phyloP scores from a whole-genome alignment of 2,888 invertebrate species.

The Eupithecia inturbata region DNA sequence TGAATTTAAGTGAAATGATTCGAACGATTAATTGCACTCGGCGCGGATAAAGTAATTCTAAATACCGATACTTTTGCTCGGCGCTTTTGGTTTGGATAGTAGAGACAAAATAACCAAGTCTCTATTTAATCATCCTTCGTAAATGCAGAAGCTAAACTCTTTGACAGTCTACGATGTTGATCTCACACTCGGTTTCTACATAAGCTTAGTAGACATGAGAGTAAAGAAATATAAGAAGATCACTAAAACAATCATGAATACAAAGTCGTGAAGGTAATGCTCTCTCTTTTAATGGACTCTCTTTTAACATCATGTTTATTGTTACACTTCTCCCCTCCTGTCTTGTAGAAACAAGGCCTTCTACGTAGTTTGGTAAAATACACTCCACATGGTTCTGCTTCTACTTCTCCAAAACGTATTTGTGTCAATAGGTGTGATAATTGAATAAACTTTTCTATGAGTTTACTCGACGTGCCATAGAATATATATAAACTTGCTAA shows the following conservation, averaged over 20 bases:
- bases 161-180: background rate
- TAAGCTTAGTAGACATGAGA: background rate
- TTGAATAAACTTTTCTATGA: background rate
- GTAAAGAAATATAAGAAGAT: background rate
- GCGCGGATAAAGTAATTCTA: background rate
- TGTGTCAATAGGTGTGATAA: background rate
- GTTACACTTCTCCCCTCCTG: background rate
- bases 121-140: background rate
- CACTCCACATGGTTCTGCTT: no score
- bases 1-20: background rate
- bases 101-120: background rate
- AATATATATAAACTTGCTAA: conserved; percentile 2
- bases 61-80: background rate
- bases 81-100: background rate
- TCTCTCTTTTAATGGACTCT: background rate
- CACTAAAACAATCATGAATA: background rate
- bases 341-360: background rate
- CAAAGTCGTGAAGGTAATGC: background rate
- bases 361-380: background rate
- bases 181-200: background rate
- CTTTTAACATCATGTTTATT: background rate
- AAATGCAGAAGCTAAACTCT: background rate
- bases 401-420: no score
- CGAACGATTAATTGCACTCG: background rate
- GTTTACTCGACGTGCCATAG: conserved; percentile 2